Percentiles rank a stretch among this genome's conserved stretches.
Evolutionary conservation across 2,888 invertebrate species (phyloP).

Genomic region (Agrypnus murinus): DNA sequence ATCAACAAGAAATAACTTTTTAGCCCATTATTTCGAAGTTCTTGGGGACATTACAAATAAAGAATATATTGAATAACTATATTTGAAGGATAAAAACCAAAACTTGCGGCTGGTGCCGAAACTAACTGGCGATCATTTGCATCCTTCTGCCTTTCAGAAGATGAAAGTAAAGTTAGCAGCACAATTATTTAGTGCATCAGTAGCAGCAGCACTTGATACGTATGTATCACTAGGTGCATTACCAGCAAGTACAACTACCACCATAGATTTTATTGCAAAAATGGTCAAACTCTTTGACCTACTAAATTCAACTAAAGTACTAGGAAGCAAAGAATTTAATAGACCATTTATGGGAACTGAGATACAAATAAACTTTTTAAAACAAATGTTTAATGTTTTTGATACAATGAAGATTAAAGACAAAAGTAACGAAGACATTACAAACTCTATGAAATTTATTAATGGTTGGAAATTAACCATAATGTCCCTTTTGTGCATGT

Average conservation of each 20-base stretch:
- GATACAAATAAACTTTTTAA: not conserved
- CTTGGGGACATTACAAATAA: not conserved
- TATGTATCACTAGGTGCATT: not conserved
- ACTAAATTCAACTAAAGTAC: not conserved
- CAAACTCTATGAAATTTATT: not conserved
- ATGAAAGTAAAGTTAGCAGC: constrained; percentile 52
- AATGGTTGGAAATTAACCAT: constrained; percentile 5
- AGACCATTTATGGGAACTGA: too few relatives aligned
- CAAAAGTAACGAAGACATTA: not conserved
- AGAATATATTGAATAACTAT: constrained; percentile 23
- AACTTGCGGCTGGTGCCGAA: constrained; percentile 45
- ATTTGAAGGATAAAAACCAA: too few relatives aligned
- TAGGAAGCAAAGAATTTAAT: not conserved
- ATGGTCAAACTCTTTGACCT: not conserved
- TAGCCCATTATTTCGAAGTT: constrained; percentile 38
- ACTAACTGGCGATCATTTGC: constrained; percentile 45
- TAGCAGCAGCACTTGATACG: constrained; percentile 18
- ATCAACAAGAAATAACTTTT: constrained; percentile 43
- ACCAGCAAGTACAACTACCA: not conserved
- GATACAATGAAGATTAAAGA: not conserved
- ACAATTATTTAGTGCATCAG: constrained; percentile 49
- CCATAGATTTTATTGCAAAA: not conserved
- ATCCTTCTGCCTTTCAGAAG: constrained; percentile 48
- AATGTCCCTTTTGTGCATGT: not conserved
- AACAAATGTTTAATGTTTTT: too few relatives aligned